Conservation (phyloP, 2,888 invertebrate species). For the Torymus texanus region DNA sequence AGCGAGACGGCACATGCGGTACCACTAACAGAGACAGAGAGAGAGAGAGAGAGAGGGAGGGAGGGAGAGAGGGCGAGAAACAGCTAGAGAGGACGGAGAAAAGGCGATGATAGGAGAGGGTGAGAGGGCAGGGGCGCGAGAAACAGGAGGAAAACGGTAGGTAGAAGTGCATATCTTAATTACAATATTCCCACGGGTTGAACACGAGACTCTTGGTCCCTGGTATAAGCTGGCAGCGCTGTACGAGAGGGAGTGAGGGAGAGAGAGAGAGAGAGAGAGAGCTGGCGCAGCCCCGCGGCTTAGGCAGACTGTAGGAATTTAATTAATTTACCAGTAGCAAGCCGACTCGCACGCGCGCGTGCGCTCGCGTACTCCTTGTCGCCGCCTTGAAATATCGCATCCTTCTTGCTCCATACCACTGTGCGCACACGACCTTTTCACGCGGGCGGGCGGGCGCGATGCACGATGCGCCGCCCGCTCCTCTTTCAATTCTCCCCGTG, state of each 20-base stretch:
- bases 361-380: conserved; percentile 61
- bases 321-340: conserved; percentile 70
- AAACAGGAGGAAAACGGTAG: conserved; percentile 61
- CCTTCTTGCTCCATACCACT: conserved; percentile 58
- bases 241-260: neutral
- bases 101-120: conserved; percentile 17
- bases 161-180: conserved; percentile 71
- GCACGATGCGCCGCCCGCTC: neutral
- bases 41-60: conserved; percentile 27
- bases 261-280: neutral
- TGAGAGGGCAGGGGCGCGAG: too few species aligned
- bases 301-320: conserved; percentile 68
- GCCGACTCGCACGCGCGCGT: conserved; percentile 57
- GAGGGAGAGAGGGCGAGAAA: neutral
- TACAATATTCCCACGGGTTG: conserved; percentile 71
- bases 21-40: neutral
- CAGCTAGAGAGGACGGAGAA: neutral
- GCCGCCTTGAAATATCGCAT: conserved; percentile 68
- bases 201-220: conserved; percentile 64
- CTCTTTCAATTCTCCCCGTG: conserved; percentile 30
- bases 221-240: conserved; percentile 33
- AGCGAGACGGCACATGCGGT: too few species aligned
- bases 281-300: conserved; percentile 42
- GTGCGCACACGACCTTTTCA: conserved; percentile 7
- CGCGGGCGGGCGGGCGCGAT: conserved; percentile 2